These are phyloP conservation scores for Nesidiocoris tenuis DNA, from an alignment of 2,888 invertebrate genomes.

Conservation along the genomic window DNA sequence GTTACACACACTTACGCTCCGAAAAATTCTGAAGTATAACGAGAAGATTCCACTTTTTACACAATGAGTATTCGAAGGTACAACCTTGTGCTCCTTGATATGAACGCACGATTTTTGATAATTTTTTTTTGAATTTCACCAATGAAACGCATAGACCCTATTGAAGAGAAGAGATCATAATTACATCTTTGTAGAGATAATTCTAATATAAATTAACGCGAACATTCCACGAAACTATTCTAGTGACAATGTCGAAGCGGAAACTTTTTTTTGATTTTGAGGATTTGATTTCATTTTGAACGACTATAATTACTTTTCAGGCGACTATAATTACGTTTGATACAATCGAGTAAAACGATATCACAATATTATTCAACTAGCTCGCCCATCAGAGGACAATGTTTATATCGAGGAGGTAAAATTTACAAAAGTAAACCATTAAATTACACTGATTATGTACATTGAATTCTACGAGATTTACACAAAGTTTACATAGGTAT, in stretches of 20 bases:
- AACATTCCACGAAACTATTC: conserved; percentile 28
- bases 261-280: conserved; percentile 41
- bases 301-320: no score
- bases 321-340: neutral
- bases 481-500: conserved; percentile 25
- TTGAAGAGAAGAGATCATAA: conserved; percentile 47
- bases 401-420: conserved; percentile 17
- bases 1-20: conserved; percentile 47
- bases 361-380: conserved; percentile 48
- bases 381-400: conserved; percentile 41
- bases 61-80: conserved; percentile 49
- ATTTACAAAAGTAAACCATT: conserved; percentile 34
- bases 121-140: conserved; percentile 30
- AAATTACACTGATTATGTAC: conserved; percentile 33
- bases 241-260: conserved; percentile 25
- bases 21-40: neutral
- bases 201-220: conserved; percentile 32
- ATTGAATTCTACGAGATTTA: conserved; percentile 22
- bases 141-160: conserved; percentile 40
- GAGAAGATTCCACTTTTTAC: conserved; percentile 34
- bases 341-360: conserved; percentile 44
- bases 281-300: conserved; percentile 46
- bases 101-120: conserved; percentile 40
- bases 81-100: conserved; percentile 47
- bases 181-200: conserved; percentile 26